phyloP scores from a whole-genome alignment of 35 echinoderm and acorn worm species.

The Patiria miniata region DNA sequence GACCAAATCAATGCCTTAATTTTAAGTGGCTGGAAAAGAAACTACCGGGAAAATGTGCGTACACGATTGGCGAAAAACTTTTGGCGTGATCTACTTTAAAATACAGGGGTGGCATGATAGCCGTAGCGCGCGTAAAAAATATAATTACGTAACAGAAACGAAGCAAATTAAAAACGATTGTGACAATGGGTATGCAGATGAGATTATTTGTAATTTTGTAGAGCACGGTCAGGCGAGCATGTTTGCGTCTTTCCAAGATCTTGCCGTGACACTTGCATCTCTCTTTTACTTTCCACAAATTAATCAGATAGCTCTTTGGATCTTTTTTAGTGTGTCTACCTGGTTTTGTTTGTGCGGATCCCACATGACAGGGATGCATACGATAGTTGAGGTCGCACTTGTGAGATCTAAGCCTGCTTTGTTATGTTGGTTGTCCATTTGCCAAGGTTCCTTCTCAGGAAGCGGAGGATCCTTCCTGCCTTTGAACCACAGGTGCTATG shows the following conservation, averaged over 20 bases:
- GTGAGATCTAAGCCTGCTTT: slow-evolving; percentile 25
- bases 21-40: no score
- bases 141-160: no score
- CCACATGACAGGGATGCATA: slow-evolving; percentile 7
- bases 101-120: no score
- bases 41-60: no score
- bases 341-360: slow-evolving; percentile 37
- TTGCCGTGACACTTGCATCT: background rate
- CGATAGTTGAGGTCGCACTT: slow-evolving; percentile 1
- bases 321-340: slow-evolving; percentile 7
- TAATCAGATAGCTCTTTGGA: slow-evolving; percentile 21
- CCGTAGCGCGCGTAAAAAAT: no score
- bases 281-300: slow-evolving; percentile 42
- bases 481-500: slow-evolving; percentile 32
- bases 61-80: no score
- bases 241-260: no score
- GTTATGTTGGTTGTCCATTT: slow-evolving; percentile 14
- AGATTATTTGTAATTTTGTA: background rate
- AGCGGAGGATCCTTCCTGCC: slow-evolving; percentile 25
- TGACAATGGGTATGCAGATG: no score
- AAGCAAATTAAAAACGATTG: no score
- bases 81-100: no score
- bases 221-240: background rate
- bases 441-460: slow-evolving; percentile 44
- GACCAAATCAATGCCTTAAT: no score